Evolutionary conservation across 2,888 invertebrate genomes (phyloP), one percentile per base, ranked within the genome.

Genomic region (Sinhomidia bicolor): DNA sequence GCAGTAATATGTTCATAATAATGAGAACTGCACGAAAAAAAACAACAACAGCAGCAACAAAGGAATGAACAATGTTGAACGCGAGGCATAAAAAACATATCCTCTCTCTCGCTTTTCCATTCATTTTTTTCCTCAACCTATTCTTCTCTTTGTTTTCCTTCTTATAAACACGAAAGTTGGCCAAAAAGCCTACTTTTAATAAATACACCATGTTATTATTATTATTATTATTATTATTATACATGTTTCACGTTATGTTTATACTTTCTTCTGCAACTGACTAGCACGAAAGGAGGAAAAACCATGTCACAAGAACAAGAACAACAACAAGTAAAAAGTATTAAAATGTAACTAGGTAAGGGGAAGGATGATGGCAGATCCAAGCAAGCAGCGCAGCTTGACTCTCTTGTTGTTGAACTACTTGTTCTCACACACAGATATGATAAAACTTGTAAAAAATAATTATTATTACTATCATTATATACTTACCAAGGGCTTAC

Each of bases 241-340:
- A n/a, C n/a, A n/a, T n/a, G n/a, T n/a, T n/a, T n/a, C n/a, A n/a
- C n/a, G n/a, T n/a, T n/a, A n/a, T n/a, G n/a, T n/a, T n/a, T n/a
- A n/a, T n/a, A n/a, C n/a, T n/a, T n/a, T n/a, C n/a, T n/a, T n/a
- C n/a, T n/a, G n/a, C n/a, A n/a, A n/a, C n/a, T n/a, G n/a, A n/a
- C n/a, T n/a, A n/a, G 17, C 54, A 54, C 14, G 14, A 54, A 7
- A n/a, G n/a, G 60, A 62, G 32, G 29, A 5, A n/a, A 62, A 62
- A 12, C 29, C 10, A 14, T 14, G 32, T 32, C 32, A 62, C 36
- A n/a, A n/a, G n/a, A n/a, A n/a, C n/a, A n/a, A n/a, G n/a, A n/a
- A n/a, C n/a, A 68, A 36, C 36, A 68, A 36, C 36, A 68, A 62
- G 36, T 36, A 68, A 68, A 7, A 54, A 54, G 54, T n/a, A n/a